These are phyloP conservation scores for Iphiclides podalirius DNA, from an alignment of 2,888 invertebrate species.

Conservation along the genomic window DNA sequence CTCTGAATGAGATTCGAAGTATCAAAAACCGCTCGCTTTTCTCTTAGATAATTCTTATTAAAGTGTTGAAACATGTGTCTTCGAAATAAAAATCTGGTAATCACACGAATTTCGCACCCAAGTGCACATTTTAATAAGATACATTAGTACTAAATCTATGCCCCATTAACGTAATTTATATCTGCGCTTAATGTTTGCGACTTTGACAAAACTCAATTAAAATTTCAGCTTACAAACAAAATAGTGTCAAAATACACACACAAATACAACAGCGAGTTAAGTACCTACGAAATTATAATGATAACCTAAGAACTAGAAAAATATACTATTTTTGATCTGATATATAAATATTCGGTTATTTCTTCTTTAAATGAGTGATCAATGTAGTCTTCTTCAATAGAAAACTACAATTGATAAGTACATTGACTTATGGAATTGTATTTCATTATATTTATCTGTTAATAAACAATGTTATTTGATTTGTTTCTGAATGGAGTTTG, in stretches of 20 bases:
- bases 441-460: not conserved
- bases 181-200: not conserved
- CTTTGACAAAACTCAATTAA: conserved; percentile 1
- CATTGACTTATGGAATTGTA: not conserved
- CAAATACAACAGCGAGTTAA: not conserved
- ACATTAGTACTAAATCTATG: conserved; percentile 8
- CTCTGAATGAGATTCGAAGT: too few species aligned
- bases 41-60: conserved; percentile 7
- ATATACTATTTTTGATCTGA: conserved; percentile 11
- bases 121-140: conserved; percentile 7
- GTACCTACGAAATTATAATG: conserved; percentile 1
- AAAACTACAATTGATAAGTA: conserved; percentile 21
- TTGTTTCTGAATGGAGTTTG: not conserved
- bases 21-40: conserved; percentile 3
- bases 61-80: not conserved
- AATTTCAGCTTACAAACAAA: conserved; percentile 1
- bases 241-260: not conserved
- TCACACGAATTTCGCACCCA: conserved; percentile 15
- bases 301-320: conserved; percentile 2
- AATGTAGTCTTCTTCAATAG: conserved; percentile 22
- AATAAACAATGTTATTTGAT: not conserved
- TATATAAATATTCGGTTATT: not conserved
- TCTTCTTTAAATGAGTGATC: conserved; percentile 7
- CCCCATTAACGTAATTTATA: conserved; percentile 13
- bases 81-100: not conserved